Base-by-base conservation (phyloP, 1,140 invertebrate species). In the Bombus waltoni region DNA sequence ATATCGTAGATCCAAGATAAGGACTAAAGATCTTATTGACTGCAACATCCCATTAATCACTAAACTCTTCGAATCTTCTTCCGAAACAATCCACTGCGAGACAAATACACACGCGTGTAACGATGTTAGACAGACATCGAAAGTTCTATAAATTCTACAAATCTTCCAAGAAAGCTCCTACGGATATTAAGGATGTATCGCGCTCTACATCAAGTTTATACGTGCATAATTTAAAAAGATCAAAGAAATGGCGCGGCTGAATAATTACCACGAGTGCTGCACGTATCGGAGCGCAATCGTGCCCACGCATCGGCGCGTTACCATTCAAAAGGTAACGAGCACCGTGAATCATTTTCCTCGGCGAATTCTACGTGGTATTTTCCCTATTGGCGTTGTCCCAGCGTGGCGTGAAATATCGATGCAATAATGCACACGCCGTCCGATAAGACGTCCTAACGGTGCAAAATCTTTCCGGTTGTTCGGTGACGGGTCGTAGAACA, bases 371-470 rank as follows among this genome's bases (percentile, higher is more conserved):
- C 13, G 71, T 66, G 22, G 42, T 40, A 40, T 83, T 66, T 53
- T 76, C 59, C 71, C 80, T 73, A 81, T 81, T 44, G 71, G 72
- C 65, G n/a, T 70, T 62, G 83, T 78, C 83, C 22, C 28, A 25
- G 32, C 32, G 32, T 13, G 18, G 42, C 68, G 76, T 62, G 76
- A 80, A 80, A 80, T 79, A 80, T 87, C 59, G 85, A 68, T 25
- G 82, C 66, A 57, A 84, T 71, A 84, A 72, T 35, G 15, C 35
- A 57, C 66, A 44, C 40, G 11, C 28, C 5, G 15, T 9, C 72
- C 59, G 84, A 81, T 85, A 85, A 85, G 78, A 38, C 78, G 42
- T 76, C 18, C 79, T 86, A 86, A 82, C 85, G 80, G 79, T 83
- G 85, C 62, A 74, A 83, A 44, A 62, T 82, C 76, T 72, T 70